Base-by-base conservation (phyloP, 64 coral and sea anemone species). In the Catalaphyllia jardinei region DNA sequence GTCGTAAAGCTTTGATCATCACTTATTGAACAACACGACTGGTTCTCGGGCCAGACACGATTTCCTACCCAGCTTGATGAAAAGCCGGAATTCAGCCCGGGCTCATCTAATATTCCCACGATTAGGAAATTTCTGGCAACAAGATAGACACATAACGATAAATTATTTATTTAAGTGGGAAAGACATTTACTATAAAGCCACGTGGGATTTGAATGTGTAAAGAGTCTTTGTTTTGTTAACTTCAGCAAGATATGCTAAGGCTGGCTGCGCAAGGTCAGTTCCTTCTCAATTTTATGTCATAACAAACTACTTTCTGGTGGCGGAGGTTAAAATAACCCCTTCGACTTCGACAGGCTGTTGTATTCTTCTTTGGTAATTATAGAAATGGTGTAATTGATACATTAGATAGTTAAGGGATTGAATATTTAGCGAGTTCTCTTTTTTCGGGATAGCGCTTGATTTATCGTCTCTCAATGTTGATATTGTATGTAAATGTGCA, bases 121-220 rank as follows among this genome's bases (percentile, higher is more conserved):
- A 71, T 69, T 50, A 71, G 20, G 38, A 61, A 85, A 25, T 63
- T 71, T 67, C 33, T 85, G 62, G 8, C 35, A 71, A 85, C 63
- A 15, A 29, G 24, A 71, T 71, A 50, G 33, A 69, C 81, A 28
- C 20, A 11, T 9, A 82, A 38, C 59, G 87, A 75, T 87, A 73
- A 93, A 82, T 93, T 88, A 93, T 89, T 93, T 93, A 93, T 93
- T 88, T 85, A 82, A 89, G 87, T 76, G 92, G 82, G 89, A 89
- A 93, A 88, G 87, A 75, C 87, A 93, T 93, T 87, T 93, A 93
- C 89, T 93, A 87, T 17, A 16, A 46, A 28, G 78, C 78, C 92
- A 93, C 92, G 92, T 93, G 92, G 87, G 82, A 52, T 22, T 74
- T 72, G 12, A 76, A 64, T 83, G 89, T 76, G 91, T 86, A 69